These are phyloP conservation scores for Pseudochaenichthys georgianus DNA, from an alignment of 2,797 vertebrate genomes.

Conservation along the genomic window DNA sequence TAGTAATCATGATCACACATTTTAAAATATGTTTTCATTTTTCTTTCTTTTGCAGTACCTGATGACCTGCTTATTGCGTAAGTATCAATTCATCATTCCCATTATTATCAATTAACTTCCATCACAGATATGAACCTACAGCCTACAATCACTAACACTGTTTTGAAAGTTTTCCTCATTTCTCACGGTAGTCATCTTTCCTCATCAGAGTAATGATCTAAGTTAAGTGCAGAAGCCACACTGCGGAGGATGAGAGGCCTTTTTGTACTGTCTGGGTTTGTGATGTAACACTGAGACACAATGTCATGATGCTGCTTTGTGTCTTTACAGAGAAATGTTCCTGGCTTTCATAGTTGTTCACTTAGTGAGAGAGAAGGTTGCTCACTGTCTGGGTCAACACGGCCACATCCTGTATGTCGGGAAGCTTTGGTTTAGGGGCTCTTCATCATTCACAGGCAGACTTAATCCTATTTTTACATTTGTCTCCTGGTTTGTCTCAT, in stretches of 20 bases:
- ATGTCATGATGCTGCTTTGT: conserved; percentile 13
- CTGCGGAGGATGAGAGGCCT: background rate
- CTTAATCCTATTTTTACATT: background rate
- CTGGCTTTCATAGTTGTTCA: conserved; percentile 5
- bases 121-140: background rate
- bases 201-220: background rate
- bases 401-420: conserved; percentile 57
- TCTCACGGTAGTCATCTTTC: background rate
- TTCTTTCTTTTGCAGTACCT: conserved; percentile 86
- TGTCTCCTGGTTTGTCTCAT: background rate
- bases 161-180: background rate
- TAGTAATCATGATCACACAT: background rate
- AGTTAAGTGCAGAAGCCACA: conserved; percentile 17
- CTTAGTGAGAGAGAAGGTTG: conserved; percentile 3
- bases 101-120: background rate
- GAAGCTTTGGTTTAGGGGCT: conserved; percentile 20
- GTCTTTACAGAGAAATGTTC: conserved; percentile 35
- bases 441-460: conserved; percentile 8
- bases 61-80: conserved; percentile 93
- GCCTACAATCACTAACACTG: background rate
- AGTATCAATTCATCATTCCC: conserved; percentile 76
- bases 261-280: conserved; percentile 35
- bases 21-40: background rate
- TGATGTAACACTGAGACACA: conserved; percentile 23
- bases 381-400: conserved; percentile 23